These are phyloP conservation scores for Chrysolina oricalcia DNA, from an alignment of 2,888 invertebrate genomes.

Conservation along the genomic window DNA sequence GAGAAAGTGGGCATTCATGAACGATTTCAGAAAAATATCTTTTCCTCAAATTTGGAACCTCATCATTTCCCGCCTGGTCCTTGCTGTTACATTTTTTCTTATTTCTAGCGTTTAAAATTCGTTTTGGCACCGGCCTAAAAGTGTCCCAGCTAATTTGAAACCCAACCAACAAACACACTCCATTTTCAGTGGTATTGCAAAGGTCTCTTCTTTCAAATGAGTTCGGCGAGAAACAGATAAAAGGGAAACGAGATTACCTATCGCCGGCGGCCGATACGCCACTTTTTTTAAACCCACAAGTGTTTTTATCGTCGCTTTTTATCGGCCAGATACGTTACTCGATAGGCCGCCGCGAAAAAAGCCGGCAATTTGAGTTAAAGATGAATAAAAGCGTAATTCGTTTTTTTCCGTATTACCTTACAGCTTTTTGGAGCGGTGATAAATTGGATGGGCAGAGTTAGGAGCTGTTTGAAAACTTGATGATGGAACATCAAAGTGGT, in stretches of 20 bases:
- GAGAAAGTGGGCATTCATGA: too few relatives aligned
- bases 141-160: background rate
- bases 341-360: slow-evolving; percentile 41
- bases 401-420: slow-evolving; percentile 37
- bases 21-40: too few relatives aligned
- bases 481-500: background rate
- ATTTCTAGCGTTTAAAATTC: too few relatives aligned
- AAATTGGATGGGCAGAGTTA: background rate
- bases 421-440: slow-evolving; percentile 5
- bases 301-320: slow-evolving; percentile 45
- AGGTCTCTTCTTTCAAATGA: slow-evolving; percentile 41
- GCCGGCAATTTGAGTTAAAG: slow-evolving; percentile 38
- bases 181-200: slow-evolving; percentile 30
- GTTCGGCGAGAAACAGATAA: slow-evolving; percentile 40
- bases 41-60: too few relatives aligned
- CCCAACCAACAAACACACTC: slow-evolving; percentile 17
- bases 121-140: background rate
- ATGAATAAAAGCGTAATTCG: slow-evolving; percentile 41
- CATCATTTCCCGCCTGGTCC: too few relatives aligned
- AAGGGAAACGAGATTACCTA: slow-evolving; percentile 42
- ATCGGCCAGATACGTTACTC: slow-evolving; percentile 36
- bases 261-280: slow-evolving; percentile 35
- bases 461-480: background rate
- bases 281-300: slow-evolving; percentile 45
- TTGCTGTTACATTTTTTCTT: too few relatives aligned